Percentiles rank a stretch among this genome's conserved stretches.
These are phyloP conservation scores for Myopa testacea DNA, from an alignment of 2,888 invertebrate genomes.

Conservation along the genomic window DNA sequence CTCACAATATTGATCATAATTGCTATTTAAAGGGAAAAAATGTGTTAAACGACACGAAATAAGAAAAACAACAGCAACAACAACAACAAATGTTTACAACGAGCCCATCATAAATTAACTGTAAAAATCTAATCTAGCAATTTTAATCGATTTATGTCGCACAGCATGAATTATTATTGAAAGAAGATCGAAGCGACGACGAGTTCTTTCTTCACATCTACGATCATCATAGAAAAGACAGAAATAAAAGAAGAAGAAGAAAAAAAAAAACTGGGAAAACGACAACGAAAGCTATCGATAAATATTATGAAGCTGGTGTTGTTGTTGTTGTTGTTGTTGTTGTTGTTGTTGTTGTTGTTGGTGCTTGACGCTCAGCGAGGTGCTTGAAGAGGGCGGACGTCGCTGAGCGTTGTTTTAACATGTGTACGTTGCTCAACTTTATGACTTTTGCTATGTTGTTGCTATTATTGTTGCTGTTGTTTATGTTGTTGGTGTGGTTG, in stretches of 20 bases:
- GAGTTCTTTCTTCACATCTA: background rate
- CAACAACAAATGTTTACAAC: background rate
- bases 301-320: background rate
- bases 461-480: background rate
- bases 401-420: slow-evolving; percentile 1
- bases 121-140: slow-evolving; percentile 52
- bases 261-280: background rate
- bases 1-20: background rate
- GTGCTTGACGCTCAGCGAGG: slow-evolving; percentile 5
- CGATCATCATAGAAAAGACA: background rate
- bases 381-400: slow-evolving; percentile 16
- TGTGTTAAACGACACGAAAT: background rate
- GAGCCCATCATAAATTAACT: slow-evolving; percentile 50
- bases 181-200: slow-evolving; percentile 41
- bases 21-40: background rate
- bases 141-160: slow-evolving; percentile 54
- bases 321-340: background rate
- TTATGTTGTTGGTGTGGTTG: background rate
- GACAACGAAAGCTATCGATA: slow-evolving; percentile 10
- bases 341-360: background rate
- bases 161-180: slow-evolving; percentile 52
- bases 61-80: background rate
- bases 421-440: slow-evolving; percentile 23
- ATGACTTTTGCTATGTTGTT: slow-evolving; percentile 7
- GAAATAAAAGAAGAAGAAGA: background rate